phyloP scores from a whole-genome alignment of 2,888 invertebrate species.

The Polymixis lichenea region DNA sequence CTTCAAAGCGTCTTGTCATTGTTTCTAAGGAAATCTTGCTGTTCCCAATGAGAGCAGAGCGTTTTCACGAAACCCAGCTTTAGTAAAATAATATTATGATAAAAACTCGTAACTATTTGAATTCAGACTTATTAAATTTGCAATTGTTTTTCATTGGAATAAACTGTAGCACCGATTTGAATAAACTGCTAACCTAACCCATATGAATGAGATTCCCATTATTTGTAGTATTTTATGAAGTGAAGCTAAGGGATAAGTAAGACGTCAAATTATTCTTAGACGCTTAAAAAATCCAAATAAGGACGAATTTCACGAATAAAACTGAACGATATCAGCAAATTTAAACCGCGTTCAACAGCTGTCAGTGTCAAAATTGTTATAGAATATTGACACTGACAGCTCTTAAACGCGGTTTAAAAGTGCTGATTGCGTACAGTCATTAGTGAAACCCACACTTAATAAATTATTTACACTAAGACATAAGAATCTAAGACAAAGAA shows the following conservation, averaged over 20 bases:
- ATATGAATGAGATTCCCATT: neutral
- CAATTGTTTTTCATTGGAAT: neutral
- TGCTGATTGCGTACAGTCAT: no score
- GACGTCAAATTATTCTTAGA: no score
- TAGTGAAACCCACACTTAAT: no score
- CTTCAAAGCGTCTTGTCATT: neutral
- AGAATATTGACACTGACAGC: no score
- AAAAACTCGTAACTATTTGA: neutral
- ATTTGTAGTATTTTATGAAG: neutral
- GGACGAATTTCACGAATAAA: no score
- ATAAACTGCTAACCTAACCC: neutral
- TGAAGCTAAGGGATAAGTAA: no score
- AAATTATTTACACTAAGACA: no score
- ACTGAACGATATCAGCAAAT: no score
- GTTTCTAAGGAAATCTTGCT: neutral
- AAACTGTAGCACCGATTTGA: neutral
- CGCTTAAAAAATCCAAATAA: no score
- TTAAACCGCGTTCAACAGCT: no score
- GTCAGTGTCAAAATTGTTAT: no score
- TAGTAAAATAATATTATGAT: neutral
- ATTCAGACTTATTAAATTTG: neutral
- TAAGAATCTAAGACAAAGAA: neutral
- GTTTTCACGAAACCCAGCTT: neutral
- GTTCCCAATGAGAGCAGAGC: neutral
- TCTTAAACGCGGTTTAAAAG: no score